Evolutionary conservation across 2,113 vertebrate genomes (phyloP).

Genomic region (Sander lucioperca): DNA sequence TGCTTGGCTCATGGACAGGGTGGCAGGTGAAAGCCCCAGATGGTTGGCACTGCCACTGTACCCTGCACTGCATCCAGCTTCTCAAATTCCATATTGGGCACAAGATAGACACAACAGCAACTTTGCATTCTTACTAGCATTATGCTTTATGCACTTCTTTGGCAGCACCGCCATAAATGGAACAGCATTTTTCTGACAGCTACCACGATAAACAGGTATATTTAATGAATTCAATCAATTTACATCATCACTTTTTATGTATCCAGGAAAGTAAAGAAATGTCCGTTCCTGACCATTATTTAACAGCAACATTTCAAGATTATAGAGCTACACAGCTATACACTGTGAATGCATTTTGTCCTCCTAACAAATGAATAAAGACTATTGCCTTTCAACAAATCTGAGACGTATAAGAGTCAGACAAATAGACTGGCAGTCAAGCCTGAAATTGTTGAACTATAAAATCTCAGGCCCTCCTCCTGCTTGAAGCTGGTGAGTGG

Average conservation of each 20-base stretch:
- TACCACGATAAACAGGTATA: slow-evolving; percentile 10
- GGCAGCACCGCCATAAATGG: slow-evolving; percentile 41
- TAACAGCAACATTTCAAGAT: slow-evolving; percentile 4
- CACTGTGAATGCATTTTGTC: background rate
- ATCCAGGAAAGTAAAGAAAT: slow-evolving; percentile 2
- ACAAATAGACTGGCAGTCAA: background rate
- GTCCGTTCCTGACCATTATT: background rate
- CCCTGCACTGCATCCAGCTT: slow-evolving; percentile 40
- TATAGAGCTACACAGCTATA: background rate
- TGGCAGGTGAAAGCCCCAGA: slow-evolving; percentile 49
- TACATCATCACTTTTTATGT: slow-evolving; percentile 9
- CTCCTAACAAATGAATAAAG: background rate
- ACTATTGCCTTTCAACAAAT: background rate
- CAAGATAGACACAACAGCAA: slow-evolving; percentile 54
- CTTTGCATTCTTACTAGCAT: slow-evolving; percentile 56
- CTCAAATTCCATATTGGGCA: slow-evolving; percentile 57
- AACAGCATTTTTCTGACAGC: slow-evolving; percentile 29
- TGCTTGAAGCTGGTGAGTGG: background rate
- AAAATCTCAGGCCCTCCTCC: background rate
- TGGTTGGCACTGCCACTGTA: slow-evolving; percentile 46
- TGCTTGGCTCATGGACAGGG: slow-evolving; percentile 33
- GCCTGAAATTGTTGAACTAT: slow-evolving; percentile 13
- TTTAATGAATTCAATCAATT: slow-evolving; percentile 33
- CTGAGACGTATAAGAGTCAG: background rate
- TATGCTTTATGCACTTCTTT: slow-evolving; percentile 45